These are phyloP conservation scores for Neosilurus mollespiculum DNA, from an alignment of 2,797 vertebrate species.

Conservation along the genomic window DNA sequence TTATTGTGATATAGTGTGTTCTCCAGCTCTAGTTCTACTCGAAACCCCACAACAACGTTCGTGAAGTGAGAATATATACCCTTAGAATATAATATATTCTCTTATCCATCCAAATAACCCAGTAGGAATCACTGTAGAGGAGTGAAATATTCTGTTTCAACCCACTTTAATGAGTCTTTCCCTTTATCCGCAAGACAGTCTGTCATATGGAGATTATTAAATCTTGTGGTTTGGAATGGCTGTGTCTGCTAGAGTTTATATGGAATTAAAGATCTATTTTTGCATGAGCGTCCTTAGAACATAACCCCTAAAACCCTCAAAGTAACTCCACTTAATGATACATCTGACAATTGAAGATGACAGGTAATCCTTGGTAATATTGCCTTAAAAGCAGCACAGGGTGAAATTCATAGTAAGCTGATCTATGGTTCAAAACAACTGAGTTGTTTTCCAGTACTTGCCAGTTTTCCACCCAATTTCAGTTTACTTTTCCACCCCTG, in stretches of 20 bases:
- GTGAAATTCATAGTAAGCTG: not conserved
- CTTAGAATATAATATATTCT: not conserved
- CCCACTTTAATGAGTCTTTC: not conserved
- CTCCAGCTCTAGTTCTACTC: not conserved
- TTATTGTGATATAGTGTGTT: not conserved
- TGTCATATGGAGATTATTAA: slow-evolving; percentile 39
- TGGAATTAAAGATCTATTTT: slow-evolving; percentile 46
- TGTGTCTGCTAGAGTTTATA: slow-evolving; percentile 40
- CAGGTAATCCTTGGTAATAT: slow-evolving; percentile 6
- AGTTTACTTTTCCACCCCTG: not conserved
- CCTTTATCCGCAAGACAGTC: not conserved
- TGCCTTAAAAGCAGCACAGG: not conserved
- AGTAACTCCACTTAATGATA: slow-evolving; percentile 34
- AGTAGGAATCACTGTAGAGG: not conserved
- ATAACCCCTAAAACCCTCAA: slow-evolving; percentile 21
- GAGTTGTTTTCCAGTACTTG: not conserved
- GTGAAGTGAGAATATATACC: not conserved
- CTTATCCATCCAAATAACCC: not conserved
- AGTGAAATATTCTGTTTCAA: slow-evolving; percentile 4
- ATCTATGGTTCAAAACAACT: not conserved
- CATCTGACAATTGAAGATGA: slow-evolving; percentile 16
- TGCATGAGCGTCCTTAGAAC: slow-evolving; percentile 29
- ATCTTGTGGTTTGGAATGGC: slow-evolving; percentile 38
- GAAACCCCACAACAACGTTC: not conserved
- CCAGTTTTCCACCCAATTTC: slow-evolving; percentile 1